Evolutionary conservation across 2,888 invertebrate species (phyloP), one percentile per base, ranked within the genome.

Genomic region (Sussaba pulchella): DNA sequence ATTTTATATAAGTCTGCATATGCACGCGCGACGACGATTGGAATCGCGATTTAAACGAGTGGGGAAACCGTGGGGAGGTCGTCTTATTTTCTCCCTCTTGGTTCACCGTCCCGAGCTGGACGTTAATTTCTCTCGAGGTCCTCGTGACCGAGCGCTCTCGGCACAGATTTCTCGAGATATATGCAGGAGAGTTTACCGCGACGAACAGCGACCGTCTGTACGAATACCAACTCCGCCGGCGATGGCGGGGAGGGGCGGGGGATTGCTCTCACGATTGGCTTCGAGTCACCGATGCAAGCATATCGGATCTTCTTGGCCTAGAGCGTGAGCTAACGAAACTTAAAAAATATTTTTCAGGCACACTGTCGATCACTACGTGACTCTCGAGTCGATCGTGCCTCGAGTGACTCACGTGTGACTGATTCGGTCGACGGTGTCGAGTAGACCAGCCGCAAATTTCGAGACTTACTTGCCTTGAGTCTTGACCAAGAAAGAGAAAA

Each of bases 391-490:
- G 66, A 82, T 82, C 82, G 79, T 81, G 78, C 72, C 72, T 59
- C 70, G 74, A 84, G 85, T 87, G 87, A 88, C 84, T 88, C 87
- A 88, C 84, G 87, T 85, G 83, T 84, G 85, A 88, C 85, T 88
- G 87, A 87, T 86, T 87, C 86, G 81, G 84, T 84, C 76, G 83
- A 79, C 78, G 78, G 80, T 72, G 61, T 77, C 75, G 77, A 78
- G 77, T 26, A 67, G 50, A 43, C n/a, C 54, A 63, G 39, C 39
- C 45, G 47, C 39, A 21, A 21, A 59, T 50, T 14, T 61, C 50
- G 59, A 17, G 26, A 31, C 12, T 39, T 24, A 41, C 5, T 26
- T 31, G n/a, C 12, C 14, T 45, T n/a, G 26, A 52, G 21, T 63
- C 39, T 36, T 50, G n/a, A 52, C 17, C 6, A 52, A 26, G 52